Conservation (phyloP, 2,797 vertebrate species). For the Tauraco hartlaubi region DNA sequence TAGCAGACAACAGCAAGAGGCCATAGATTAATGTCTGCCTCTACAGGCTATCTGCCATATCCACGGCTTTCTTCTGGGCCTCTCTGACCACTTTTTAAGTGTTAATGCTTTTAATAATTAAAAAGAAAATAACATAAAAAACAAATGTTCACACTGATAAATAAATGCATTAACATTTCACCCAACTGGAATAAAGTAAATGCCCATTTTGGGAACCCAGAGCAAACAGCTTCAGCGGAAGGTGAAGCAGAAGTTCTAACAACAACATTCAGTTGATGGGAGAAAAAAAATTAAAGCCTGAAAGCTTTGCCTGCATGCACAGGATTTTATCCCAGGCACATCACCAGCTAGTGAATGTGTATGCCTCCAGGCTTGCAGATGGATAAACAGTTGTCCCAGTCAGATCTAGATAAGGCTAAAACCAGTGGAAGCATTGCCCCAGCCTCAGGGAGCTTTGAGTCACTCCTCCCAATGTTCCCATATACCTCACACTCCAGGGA, state of each 20-base stretch:
- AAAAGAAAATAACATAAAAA: not conserved
- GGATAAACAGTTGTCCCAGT: not conserved
- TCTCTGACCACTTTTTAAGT: not conserved
- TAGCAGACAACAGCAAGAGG: not conserved
- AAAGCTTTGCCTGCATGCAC: not conserved
- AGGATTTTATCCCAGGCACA: not conserved
- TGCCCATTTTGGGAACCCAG: not conserved
- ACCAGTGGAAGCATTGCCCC: not conserved
- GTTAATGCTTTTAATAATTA: not conserved
- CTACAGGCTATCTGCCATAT: not conserved
- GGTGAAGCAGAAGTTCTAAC: not conserved
- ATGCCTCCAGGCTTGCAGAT: not conserved
- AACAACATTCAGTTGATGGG: not conserved
- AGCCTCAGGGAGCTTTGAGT: not conserved
- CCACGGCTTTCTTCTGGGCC: not conserved
- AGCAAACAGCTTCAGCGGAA: not conserved
- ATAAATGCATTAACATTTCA: not conserved
- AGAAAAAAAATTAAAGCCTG: not conserved
- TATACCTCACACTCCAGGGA: not conserved
- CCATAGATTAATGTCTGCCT: not conserved
- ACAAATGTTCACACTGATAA: not conserved
- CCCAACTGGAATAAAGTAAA: not conserved
- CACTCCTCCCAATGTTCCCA: not conserved
- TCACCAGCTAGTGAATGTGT: not conserved
- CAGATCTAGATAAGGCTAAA: slow-evolving; percentile 24